Conservation (phyloP, 2,797 vertebrate genomes). For the Sparus aurata region DNA sequence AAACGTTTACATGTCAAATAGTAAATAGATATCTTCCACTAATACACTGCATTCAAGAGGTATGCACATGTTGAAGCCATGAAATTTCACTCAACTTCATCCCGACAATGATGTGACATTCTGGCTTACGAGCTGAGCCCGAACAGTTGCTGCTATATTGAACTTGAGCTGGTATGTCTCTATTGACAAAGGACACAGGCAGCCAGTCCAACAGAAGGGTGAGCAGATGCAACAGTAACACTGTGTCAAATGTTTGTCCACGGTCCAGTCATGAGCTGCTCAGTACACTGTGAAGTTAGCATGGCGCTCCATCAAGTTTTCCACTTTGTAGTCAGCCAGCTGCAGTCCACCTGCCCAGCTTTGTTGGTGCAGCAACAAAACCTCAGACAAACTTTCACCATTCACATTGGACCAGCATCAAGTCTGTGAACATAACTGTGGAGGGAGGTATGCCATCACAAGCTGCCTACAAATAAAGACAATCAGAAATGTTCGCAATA, state of each 20-base stretch:
- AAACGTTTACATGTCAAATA: too few relatives aligned
- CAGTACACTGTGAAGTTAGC: constrained; percentile 52
- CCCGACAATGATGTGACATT: constrained; percentile 4
- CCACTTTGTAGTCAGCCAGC: constrained; percentile 46
- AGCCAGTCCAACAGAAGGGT: constrained; percentile 27
- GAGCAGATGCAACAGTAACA: constrained; percentile 59
- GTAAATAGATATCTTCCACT: too few relatives aligned
- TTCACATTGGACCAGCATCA: constrained; percentile 7
- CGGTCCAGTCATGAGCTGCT: constrained; percentile 55
- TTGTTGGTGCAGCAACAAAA: constrained; percentile 23
- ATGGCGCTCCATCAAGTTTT: constrained; percentile 48
- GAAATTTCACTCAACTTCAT: constrained; percentile 2
- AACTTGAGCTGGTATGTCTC: constrained; percentile 34
- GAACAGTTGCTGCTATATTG: constrained; percentile 31
- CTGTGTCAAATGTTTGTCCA: constrained; percentile 56
- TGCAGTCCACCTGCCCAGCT: constrained; percentile 39
- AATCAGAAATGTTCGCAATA: not conserved
- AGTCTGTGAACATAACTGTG: not conserved
- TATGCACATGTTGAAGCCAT: not conserved
- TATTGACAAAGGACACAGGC: constrained; percentile 34
- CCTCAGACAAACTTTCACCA: constrained; percentile 10
- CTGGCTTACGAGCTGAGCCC: not conserved
- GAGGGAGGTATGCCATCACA: not conserved
- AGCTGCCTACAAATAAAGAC: not conserved
- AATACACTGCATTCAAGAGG: not conserved